Base-by-base conservation (phyloP, 2,113 vertebrate genomes). In the Sterrhoptilus dennistouni region DNA sequence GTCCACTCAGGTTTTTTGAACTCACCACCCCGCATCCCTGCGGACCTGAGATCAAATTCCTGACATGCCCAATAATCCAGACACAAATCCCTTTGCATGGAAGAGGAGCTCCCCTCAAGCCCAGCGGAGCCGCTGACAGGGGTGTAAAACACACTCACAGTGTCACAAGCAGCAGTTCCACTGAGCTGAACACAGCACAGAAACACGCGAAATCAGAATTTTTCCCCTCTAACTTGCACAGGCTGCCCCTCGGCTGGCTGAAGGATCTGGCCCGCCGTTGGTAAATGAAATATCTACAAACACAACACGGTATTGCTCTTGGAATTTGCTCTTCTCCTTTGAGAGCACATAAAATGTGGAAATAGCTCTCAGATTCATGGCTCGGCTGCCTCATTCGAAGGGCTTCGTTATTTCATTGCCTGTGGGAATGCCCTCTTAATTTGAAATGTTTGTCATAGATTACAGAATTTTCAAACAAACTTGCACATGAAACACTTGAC, bases 361-460 rank as follows among this genome's bases (percentile, higher is more conserved):
- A 85, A 85, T 22, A 94, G 85, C 95, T 95, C 83, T 95, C 93
- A 84, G 90, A 96, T 88, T 83, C 87, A 29, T 93, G 91, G 91
- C 78, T 90, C 7, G n/a, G 86, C 94, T 93, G 95, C 89, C 83
- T 86, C 71, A 68, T 93, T 94, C 80, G 66, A 84, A 95, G 94
- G 88, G 90, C 90, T 96, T 95, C 94, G 74, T 97, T 95, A 96
- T 94, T 97, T 92, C 89, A 79, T 94, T 94, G 95, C 97, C 95
- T 96, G 76, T 95, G 92, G 95, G 96, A 94, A 96, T 84, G 88
- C 54, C 90, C 93, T 96, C 96, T 97, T 97, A 95, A 95, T 95
- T 96, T 90, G 96, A 94, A 97, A 95, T 97, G 90, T 93, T 97
- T 96, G 93, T 95, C 90, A 83, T 95, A 95, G 95, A 95, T 95